Evolutionary conservation across 2,888 invertebrate species (phyloP).

Genomic region (Synanthedon andrenaeformis): DNA sequence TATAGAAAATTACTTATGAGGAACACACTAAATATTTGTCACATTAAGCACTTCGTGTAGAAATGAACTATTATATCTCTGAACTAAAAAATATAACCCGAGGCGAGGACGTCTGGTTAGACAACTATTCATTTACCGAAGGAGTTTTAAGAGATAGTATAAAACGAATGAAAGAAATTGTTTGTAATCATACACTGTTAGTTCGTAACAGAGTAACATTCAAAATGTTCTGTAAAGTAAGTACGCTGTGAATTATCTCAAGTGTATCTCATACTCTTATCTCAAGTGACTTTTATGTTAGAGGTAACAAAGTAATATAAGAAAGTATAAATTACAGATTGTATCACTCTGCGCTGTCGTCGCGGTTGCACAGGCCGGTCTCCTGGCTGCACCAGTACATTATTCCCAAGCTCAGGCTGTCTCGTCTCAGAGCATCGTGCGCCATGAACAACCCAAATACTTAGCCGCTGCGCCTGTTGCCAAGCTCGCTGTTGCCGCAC

Average conservation of each 20-base stretch:
- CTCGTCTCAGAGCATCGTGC: slow-evolving; percentile 44
- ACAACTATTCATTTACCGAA: slow-evolving; percentile 3
- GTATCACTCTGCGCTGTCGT: slow-evolving; percentile 33
- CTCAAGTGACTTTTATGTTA: too few species aligned
- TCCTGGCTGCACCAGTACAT: slow-evolving; percentile 42
- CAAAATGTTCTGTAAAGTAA: slow-evolving; percentile 48
- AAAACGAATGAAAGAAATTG: neutral
- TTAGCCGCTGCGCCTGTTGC: slow-evolving; percentile 12
- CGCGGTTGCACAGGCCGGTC: slow-evolving; percentile 40
- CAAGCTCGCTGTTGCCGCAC: slow-evolving; percentile 10
- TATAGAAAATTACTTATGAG: too few species aligned
- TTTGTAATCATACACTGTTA: slow-evolving; percentile 19
- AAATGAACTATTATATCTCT: neutral
- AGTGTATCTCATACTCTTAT: too few species aligned
- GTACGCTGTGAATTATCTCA: slow-evolving; percentile 12
- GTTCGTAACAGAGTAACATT: slow-evolving; percentile 19
- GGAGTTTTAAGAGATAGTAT: neutral
- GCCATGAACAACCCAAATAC: slow-evolving; percentile 33
- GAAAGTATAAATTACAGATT: slow-evolving; percentile 16
- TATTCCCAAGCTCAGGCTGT: slow-evolving; percentile 39
- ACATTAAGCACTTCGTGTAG: too few species aligned
- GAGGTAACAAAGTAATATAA: too few species aligned
- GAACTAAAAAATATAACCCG: slow-evolving; percentile 16
- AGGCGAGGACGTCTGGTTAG: slow-evolving; percentile 26
- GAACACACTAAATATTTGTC: too few species aligned